phyloP scores from a whole-genome alignment of 1,140 invertebrate genomes.

The Oncopodura yosiiana region DNA sequence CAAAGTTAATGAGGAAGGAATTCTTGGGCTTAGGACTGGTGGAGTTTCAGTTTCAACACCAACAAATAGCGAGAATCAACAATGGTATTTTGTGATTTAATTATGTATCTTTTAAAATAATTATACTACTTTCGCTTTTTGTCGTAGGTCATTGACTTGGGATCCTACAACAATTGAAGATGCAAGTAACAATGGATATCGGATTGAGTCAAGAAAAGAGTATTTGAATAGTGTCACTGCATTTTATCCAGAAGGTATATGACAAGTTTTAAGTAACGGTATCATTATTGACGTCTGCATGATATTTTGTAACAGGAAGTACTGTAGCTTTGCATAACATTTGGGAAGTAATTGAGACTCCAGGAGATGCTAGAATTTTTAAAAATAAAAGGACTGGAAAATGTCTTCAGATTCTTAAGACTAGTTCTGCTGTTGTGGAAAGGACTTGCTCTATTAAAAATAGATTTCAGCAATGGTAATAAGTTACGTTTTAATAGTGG shows the following conservation, averaged over 20 bases:
- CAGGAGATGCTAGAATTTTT: conserved; percentile 2
- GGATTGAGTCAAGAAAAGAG: conserved; percentile 16
- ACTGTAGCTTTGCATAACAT: conserved; percentile 18
- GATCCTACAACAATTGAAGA: conserved; percentile 16
- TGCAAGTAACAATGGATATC: conserved; percentile 13
- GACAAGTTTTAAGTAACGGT: no score
- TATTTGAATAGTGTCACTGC: conserved; percentile 21
- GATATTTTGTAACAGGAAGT: no score
- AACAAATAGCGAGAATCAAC: conserved; percentile 8
- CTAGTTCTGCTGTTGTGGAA: conserved; percentile 7
- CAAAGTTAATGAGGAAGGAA: conserved; percentile 17
- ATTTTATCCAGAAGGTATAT: conserved; percentile 20
- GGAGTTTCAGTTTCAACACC: conserved; percentile 4
- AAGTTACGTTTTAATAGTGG: no score
- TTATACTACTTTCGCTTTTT: no score
- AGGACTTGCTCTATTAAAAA: conserved; percentile 18
- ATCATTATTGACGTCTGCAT: no score
- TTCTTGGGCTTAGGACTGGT: conserved; percentile 18
- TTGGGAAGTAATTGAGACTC: conserved; percentile 17
- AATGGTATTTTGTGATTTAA: conserved; percentile 6
- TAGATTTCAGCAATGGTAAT: conserved; percentile 21
- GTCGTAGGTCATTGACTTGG: no score
- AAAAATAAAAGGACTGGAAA: conserved; percentile 14
- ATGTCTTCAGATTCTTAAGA: conserved; percentile 8
- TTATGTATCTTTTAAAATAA: no score